Base-by-base conservation (phyloP, 1,140 invertebrate species). In the Caenorhabditis latens region DNA sequence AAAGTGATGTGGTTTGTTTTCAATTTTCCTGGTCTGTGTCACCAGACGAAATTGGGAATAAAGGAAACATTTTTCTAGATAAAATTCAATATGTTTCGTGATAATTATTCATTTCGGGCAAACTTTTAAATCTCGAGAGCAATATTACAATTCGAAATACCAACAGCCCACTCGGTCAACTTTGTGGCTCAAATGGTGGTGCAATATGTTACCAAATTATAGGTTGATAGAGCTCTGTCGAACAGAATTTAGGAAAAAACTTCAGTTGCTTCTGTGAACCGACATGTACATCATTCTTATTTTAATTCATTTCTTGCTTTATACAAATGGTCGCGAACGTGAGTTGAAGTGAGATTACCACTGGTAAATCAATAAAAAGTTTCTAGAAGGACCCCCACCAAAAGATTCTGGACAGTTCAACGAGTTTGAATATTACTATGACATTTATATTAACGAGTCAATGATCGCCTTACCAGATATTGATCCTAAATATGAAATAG, bases 1-100 rank as follows among this genome's bases (percentile, higher is more conserved):
- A 79, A 79, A 79, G 53, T 79, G 71, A 79, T 50, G 46, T 13
- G 42, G 40, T 75, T 75, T 75, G 14, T 13, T 75, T 75, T 53
- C 46, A 9, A 13, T 50, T 16, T n/a, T 43, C 4, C 11, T 48
- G 43, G 7, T 7, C 16, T 79, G 71, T 50, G 71, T 79, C 71
- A 79, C 46, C 71, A 7, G 13, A 4, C 0, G n/a, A 16, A 24
- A 63, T 32, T 13, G n/a, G 21, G 9, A 9, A 32, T 24, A 13
- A 13, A 24, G 19, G 32, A 11, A 32, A 63, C 14, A 11, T 50
- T 53, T 53, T 53, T 11, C 50, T 53, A 53, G 16, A 53, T 53
- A 53, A 53, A 53, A 53, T 53, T 53, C 0, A 6, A 16, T 11
- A 53, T 53, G 2, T 32, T 32, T 32, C 2, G 32, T 32, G 32